Base-by-base conservation (phyloP, 2,888 invertebrate genomes). In the Chalcis sispes region DNA sequence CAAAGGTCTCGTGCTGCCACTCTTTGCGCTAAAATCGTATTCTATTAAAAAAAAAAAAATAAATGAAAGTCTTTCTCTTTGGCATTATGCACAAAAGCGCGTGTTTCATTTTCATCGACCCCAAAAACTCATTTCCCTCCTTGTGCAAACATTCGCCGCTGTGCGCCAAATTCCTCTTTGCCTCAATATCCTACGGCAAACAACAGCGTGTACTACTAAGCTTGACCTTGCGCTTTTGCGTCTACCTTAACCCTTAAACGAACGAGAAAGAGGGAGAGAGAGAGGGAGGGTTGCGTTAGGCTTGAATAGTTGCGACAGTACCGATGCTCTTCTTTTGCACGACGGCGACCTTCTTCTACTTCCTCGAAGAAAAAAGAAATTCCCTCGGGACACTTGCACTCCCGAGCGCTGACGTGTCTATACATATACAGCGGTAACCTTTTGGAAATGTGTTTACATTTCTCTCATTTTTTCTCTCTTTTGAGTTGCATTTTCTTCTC, bases 171-270 rank as follows among this genome's bases (percentile, higher is more conserved):
- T n/a, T n/a, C n/a, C n/a, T n/a, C n/a, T n/a, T n/a, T n/a, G n/a
- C n/a, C n/a, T n/a, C n/a, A n/a, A n/a, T n/a, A n/a, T n/a, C n/a
- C n/a, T n/a, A n/a, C n/a, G n/a, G n/a, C n/a, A n/a, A n/a, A n/a
- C n/a, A n/a, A n/a, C n/a, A n/a, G n/a, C n/a, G n/a, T n/a, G n/a
- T n/a, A n/a, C n/a, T n/a, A n/a, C n/a, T n/a, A n/a, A n/a, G n/a
- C n/a, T n/a, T 52, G 54, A 61, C 70, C 64, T 64, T 64, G 67
- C 58, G 25, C 65, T 2, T 32, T 40, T 27, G 0, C 13, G 27
- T 8, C 10, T 23, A 59, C 73, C 50, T 73, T 66, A 64, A 65
- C 64, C 72, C 64, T 36, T 36, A 23, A 56, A 58, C 42, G 52
- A 46, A 54, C 54, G 20, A 20, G 27, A 54, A 15, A 42, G 25